Base-by-base conservation (phyloP, 2,113 vertebrate species). In the Stictonetta naevosa region DNA sequence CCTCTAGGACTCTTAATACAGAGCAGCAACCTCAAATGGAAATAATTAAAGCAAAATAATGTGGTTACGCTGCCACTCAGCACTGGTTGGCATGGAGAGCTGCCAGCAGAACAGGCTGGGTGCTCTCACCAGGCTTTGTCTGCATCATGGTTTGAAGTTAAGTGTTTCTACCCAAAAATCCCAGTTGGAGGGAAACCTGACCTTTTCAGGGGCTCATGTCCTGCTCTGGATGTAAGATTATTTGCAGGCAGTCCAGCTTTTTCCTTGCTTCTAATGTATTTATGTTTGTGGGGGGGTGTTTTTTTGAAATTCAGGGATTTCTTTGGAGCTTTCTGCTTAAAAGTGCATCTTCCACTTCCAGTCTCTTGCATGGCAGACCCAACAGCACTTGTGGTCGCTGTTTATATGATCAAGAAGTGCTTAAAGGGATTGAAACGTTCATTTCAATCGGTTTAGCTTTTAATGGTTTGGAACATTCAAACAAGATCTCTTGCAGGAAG, bases 401-500 rank as follows among this genome's bases (percentile, higher is more conserved):
- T 26, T 83, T 29, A 7, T 40, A n/a, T 4, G 34, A 13, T 62
- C 29, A 46, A 56, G 5, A 26, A 55, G 18, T 11, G 13, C 10
- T 63, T 2, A 1, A 31, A 55, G 75, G 75, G 50, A 12, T 40
- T 52, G 66, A 74, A 55, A 29, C 2, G 5, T 58, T 29, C 34
- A 46, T 74, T 79, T 78, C 17, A 68, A 13, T 18, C 9, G 4
- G 36, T 83, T 71, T 38, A 48, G 31, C 29, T 90, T 83, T 22
- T 10, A 56, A 6, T 10, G 18, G 7, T 56, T 75, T 52, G 8
- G 12, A n/a, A 80, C 75, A 63, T 31, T 62, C 52, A 19, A 22
- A 2, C 12, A 50, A 46, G 79, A 52, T 31, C 56, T 44, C 4
- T 5, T 0, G 1, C 59, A 2, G 6, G 17, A 46, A 3, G 2